Conservation (phyloP, 2,888 invertebrate genomes). For the Lutraria lutraria region DNA sequence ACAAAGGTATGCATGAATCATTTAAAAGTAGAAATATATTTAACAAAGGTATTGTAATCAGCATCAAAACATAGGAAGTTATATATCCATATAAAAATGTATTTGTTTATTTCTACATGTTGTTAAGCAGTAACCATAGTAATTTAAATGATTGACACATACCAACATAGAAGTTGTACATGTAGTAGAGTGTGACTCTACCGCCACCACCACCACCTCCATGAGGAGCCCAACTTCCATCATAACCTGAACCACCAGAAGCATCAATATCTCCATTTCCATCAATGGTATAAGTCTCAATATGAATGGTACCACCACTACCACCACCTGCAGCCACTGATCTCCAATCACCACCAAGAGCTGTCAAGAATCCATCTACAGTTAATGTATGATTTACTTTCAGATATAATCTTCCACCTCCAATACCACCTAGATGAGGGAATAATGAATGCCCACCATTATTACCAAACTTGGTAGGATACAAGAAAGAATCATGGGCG, state of each 20-base stretch:
- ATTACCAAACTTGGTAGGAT: conserved; percentile 76
- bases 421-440: conserved; percentile 76
- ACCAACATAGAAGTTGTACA: conserved; percentile 66
- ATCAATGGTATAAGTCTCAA: conserved; percentile 74
- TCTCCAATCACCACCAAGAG: conserved; percentile 72
- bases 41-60: no score
- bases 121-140: no score
- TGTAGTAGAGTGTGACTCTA: conserved; percentile 77
- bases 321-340: conserved; percentile 79
- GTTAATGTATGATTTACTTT: conserved; percentile 75
- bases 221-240: conserved; percentile 54
- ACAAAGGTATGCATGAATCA: no score
- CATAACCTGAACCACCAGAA: conserved; percentile 77
- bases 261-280: conserved; percentile 77
- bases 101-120: no score
- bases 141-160: no score
- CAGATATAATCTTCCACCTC: conserved; percentile 75
- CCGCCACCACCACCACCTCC: conserved; percentile 81
- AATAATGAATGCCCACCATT: conserved; percentile 79
- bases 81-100: no score
- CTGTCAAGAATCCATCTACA: conserved; percentile 73
- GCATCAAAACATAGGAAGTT: no score
- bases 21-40: no score
- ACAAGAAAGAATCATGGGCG: conserved; percentile 75
- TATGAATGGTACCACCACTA: conserved; percentile 78